These are phyloP conservation scores for Hypotaenidia okinawae DNA, from an alignment of 2,797 vertebrate species.

Conservation along the genomic window DNA sequence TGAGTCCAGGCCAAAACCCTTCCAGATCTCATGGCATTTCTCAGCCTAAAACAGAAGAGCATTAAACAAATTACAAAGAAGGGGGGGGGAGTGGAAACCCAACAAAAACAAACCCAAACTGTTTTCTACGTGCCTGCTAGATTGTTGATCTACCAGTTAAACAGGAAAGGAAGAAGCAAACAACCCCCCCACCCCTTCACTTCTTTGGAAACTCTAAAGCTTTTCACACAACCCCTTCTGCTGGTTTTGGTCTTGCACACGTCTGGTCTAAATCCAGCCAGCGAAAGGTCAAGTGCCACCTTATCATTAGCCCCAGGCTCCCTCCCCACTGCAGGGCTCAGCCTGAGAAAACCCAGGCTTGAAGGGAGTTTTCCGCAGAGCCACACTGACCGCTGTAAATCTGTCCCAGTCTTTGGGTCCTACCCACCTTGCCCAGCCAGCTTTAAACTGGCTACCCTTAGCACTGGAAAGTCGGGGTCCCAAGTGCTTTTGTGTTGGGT, in stretches of 20 bases:
- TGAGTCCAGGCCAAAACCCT: not conserved
- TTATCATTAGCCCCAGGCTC: not conserved
- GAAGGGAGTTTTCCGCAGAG: rapidly evolving
- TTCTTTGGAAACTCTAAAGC: not conserved
- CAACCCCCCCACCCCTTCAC: not conserved
- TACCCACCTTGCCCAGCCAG: not conserved
- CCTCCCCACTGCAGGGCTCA: not conserved
- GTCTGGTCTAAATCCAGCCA: not conserved
- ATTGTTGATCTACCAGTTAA: conserved; percentile 37
- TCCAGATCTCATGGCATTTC: not conserved
- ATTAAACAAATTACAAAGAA: not conserved
- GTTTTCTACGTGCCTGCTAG: not conserved
- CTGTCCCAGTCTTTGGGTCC: not conserved
- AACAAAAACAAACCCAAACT: not conserved
- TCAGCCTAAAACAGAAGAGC: not conserved
- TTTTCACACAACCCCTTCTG: not conserved
- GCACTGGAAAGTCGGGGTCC: not conserved
- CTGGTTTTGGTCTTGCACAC: not conserved
- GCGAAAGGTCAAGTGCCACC: not conserved
- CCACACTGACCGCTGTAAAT: not conserved
- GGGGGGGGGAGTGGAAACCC: no score
- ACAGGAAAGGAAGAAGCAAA: conserved; percentile 20
- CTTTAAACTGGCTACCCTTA: not conserved
- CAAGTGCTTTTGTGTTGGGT: not conserved
- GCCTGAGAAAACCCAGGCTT: not conserved